These are phyloP conservation scores for Automeris io DNA, from an alignment of 2,888 invertebrate species.

Conservation along the genomic window DNA sequence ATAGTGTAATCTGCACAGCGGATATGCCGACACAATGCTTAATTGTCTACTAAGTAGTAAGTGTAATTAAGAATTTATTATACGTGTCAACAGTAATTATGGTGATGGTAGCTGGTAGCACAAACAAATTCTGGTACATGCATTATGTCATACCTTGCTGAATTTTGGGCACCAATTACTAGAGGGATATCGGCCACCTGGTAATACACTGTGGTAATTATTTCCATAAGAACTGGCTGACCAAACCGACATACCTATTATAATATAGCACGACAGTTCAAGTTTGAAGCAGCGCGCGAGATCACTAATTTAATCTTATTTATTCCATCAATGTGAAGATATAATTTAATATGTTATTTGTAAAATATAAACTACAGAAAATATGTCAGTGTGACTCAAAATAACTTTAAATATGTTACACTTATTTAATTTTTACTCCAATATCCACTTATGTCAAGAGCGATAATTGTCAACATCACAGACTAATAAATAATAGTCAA, in stretches of 20 bases:
- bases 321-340: not conserved
- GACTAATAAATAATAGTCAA: too few species aligned
- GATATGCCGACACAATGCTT: constrained; percentile 9
- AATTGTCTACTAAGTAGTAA: constrained; percentile 6
- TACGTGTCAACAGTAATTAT: constrained; percentile 9
- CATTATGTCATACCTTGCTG: constrained; percentile 62
- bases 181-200: constrained; percentile 59
- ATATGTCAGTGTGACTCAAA: too few species aligned
- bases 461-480: too few species aligned
- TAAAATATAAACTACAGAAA: too few species aligned
- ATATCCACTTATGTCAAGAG: too few species aligned
- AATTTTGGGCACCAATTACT: constrained; percentile 70
- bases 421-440: too few species aligned
- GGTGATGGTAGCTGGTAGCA: constrained; percentile 6
- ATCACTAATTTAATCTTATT: constrained; percentile 34
- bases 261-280: constrained; percentile 61
- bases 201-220: constrained; percentile 62
- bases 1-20: constrained; percentile 7
- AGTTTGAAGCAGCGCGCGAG: constrained; percentile 50
- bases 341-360: not conserved
- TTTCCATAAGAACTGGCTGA: constrained; percentile 80
- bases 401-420: too few species aligned
- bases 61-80: too few species aligned
- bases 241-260: constrained; percentile 83
- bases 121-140: constrained; percentile 22